Conservation (phyloP, 2,888 invertebrate genomes). For the Drosophila incognita region DNA sequence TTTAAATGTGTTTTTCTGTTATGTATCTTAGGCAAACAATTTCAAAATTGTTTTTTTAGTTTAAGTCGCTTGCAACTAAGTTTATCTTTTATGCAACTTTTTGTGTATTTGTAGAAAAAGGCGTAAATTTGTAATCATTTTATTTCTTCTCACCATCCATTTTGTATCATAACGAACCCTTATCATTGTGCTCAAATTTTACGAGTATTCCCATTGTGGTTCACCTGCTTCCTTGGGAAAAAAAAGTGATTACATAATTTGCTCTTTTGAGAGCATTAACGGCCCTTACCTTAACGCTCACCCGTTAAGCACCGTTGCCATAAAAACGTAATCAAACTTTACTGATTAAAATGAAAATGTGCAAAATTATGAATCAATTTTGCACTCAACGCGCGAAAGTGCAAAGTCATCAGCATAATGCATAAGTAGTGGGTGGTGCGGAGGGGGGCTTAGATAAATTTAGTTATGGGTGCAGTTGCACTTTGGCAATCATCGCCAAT, state of each 20-base stretch:
- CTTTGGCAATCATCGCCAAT: constrained; percentile 4
- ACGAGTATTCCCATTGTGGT: constrained; percentile 2
- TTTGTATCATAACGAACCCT: background rate
- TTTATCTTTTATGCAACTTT: background rate
- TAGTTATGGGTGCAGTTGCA: constrained; percentile 10
- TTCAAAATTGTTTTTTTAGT: background rate
- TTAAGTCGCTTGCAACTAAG: background rate
- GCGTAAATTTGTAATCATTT: background rate
- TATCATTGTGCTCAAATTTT: background rate
- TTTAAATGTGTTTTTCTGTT: background rate
- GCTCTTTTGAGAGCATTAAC: constrained; percentile 8
- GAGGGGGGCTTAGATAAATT: background rate
- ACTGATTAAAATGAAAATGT: constrained; percentile 69
- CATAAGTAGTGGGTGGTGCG: constrained; percentile 15
- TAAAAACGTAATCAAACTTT: constrained; percentile 61
- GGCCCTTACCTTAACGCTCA: constrained; percentile 7
- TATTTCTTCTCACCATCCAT: background rate
- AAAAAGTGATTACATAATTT: constrained; percentile 18
- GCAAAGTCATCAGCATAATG: constrained; percentile 53
- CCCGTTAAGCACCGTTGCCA: constrained; percentile 10
- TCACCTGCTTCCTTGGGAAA: constrained; percentile 1
- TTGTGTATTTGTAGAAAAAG: background rate
- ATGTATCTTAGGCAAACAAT: background rate
- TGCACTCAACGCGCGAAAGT: constrained; percentile 36
- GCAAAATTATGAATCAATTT: constrained; percentile 76